Conservation (phyloP, 2,113 vertebrate genomes). For the Chionis minor region DNA sequence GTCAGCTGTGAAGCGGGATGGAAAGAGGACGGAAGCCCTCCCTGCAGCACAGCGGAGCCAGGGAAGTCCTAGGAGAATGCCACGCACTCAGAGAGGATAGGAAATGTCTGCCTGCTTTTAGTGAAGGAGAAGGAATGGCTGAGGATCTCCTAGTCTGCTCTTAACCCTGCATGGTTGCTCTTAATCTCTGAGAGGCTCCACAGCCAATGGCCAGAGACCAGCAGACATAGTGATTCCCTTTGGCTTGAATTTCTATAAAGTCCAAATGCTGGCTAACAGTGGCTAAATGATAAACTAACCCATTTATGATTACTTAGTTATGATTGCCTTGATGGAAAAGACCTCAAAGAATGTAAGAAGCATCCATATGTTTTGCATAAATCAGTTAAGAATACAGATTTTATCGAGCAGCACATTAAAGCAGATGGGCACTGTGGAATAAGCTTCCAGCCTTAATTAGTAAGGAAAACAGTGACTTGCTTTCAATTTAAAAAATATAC, state of each 20-base stretch:
- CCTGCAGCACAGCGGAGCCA: neutral
- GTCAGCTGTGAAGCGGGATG: neutral
- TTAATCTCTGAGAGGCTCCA: neutral
- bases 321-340: neutral
- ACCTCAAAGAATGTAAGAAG: neutral
- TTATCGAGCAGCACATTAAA: neutral
- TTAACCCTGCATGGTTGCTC: neutral
- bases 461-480: slow-evolving; percentile 36
- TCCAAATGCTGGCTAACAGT: neutral
- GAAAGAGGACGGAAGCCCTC: neutral
- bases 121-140: neutral
- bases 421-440: neutral
- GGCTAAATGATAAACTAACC: neutral
- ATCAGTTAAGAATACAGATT: neutral
- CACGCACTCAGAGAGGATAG: neutral
- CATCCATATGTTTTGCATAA: neutral
- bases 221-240: neutral
- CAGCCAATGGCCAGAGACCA: neutral
- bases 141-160: neutral
- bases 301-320: neutral
- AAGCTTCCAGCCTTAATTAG: neutral
- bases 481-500: slow-evolving; percentile 11
- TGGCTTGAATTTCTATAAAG: neutral
- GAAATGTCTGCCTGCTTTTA: neutral
- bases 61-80: neutral